Evolutionary conservation across 2,113 vertebrate species (phyloP).

Genomic region (Saccopteryx leptura): DNA sequence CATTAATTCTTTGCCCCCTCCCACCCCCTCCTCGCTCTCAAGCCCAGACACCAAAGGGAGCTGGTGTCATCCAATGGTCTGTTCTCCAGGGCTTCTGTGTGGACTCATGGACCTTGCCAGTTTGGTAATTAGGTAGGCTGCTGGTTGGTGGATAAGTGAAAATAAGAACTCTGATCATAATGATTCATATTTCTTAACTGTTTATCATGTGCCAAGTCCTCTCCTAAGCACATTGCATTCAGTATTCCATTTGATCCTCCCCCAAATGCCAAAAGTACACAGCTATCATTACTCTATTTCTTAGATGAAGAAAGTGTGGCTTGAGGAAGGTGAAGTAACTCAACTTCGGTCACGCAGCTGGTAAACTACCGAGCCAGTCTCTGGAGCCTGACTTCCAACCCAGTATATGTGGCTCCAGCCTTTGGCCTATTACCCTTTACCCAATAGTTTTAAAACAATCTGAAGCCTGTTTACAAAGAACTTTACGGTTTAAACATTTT

Average conservation of each 20-base stretch:
- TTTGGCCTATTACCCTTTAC: background rate
- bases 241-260: background rate
- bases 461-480: background rate
- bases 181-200: background rate
- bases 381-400: background rate
- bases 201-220: background rate
- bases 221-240: background rate
- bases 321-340: background rate
- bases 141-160: background rate
- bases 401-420: background rate
- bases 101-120: rapidly evolving
- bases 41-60: background rate
- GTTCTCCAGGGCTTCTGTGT: background rate
- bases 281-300: background rate
- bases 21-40: background rate
- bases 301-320: background rate
- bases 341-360: background rate
- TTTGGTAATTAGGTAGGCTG: background rate
- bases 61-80: background rate
- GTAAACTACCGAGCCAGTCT: background rate
- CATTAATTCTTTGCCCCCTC: background rate
- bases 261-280: background rate
- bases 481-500: background rate
- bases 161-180: background rate
- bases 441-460: background rate